Conservation (phyloP, 2,888 invertebrate species). For the Masnerella sp. region DNA sequence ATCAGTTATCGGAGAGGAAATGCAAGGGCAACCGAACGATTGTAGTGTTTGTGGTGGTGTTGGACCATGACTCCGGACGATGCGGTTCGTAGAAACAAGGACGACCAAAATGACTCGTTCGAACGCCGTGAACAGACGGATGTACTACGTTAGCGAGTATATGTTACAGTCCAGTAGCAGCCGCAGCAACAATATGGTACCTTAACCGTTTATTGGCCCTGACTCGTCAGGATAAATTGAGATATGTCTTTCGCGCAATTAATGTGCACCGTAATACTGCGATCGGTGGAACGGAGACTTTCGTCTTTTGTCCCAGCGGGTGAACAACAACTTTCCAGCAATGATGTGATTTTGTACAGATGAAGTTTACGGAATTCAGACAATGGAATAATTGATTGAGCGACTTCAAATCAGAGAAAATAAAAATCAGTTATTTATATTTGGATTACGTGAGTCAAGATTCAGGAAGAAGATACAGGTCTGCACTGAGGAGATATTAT, state of each 20-base stretch:
- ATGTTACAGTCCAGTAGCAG: conserved; percentile 55
- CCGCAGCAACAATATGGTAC: conserved; percentile 60
- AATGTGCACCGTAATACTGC: conserved; percentile 63
- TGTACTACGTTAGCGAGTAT: conserved; percentile 55
- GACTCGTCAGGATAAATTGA: conserved; percentile 46
- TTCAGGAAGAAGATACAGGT: too few species aligned
- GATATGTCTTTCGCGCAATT: conserved; percentile 59
- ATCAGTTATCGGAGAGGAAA: conserved; percentile 32
- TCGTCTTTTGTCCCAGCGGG: conserved; percentile 20
- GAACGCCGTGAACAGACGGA: conserved; percentile 55
- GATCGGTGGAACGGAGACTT: conserved; percentile 60
- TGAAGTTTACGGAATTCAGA: too few species aligned
- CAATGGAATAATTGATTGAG: too few species aligned
- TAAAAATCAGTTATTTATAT: too few species aligned
- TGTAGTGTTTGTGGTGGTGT: conserved; percentile 23
- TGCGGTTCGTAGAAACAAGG: conserved; percentile 41
- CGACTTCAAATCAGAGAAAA: too few species aligned
- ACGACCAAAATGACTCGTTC: conserved; percentile 50
- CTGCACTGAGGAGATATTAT: too few species aligned
- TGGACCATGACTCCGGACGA: conserved; percentile 47
- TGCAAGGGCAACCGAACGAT: conserved; percentile 29
- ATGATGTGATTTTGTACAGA: too few species aligned
- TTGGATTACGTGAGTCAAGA: too few species aligned
- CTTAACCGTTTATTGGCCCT: conserved; percentile 44
- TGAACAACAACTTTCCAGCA: too few species aligned